Percentiles rank a stretch among this genome's conserved stretches.
Evolutionary conservation across 2,113 vertebrate species (phyloP).

Genomic region (Lethenteron camtschaticum): DNA sequence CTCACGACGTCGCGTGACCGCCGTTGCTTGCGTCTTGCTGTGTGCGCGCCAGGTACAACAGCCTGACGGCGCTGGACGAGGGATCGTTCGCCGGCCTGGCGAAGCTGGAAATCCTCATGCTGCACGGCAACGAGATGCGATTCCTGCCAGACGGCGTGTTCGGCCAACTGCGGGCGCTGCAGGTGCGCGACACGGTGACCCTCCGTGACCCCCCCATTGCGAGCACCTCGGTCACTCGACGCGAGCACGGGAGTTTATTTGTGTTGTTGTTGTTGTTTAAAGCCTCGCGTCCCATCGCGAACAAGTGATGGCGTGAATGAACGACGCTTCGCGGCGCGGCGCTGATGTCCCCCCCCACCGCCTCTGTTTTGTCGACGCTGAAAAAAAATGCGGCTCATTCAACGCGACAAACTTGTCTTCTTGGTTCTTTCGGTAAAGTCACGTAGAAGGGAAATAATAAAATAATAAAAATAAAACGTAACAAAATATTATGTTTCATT

Average conservation of each 20-base stretch:
- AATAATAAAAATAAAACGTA: neutral
- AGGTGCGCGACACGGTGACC: slow-evolving; percentile 27
- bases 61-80: slow-evolving; percentile 35
- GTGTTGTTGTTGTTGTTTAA: neutral
- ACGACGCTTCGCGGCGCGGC: neutral
- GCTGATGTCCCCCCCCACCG: neutral
- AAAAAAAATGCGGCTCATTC: neutral
- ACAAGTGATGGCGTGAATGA: neutral
- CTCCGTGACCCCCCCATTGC: neutral
- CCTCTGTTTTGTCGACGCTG: no score
- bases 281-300: neutral
- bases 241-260: no score
- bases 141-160: slow-evolving; percentile 39
- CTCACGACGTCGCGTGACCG: no score
- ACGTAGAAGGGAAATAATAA: neutral
- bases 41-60: slow-evolving; percentile 41
- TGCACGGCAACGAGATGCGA: slow-evolving; percentile 64
- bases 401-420: no score
- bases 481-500: neutral
- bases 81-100: slow-evolving; percentile 37
- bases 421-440: no score
- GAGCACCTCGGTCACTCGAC: no score
- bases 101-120: slow-evolving; percentile 54
- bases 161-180: slow-evolving; percentile 41
- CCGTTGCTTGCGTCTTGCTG: neutral